A percentile compares a stretch with the other conserved stretches of the same genome.
Evolutionary conservation across 2,888 invertebrate species (phyloP).

Genomic region (Lasioglossum marginatum): DNA sequence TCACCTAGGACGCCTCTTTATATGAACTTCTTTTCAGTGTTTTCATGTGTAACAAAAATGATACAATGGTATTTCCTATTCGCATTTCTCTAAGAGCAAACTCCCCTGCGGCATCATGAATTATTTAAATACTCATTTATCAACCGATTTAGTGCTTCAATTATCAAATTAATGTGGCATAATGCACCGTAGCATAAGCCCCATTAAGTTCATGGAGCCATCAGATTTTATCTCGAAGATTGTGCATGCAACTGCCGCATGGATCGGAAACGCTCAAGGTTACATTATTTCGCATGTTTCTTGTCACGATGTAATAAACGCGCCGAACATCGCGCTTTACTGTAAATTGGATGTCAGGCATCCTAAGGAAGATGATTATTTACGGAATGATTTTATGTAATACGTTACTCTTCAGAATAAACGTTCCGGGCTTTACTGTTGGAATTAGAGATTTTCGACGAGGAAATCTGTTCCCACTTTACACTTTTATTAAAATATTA

Average conservation of each 20-base stretch:
- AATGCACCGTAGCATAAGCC: neutral
- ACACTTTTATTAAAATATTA: neutral
- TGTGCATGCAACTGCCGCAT: constrained; percentile 13
- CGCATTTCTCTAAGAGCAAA: too few species aligned
- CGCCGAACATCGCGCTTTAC: constrained; percentile 21
- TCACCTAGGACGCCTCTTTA: too few species aligned
- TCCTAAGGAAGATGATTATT: neutral
- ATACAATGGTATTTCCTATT: too few species aligned
- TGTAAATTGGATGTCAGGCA: constrained; percentile 34
- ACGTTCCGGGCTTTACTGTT: too few species aligned
- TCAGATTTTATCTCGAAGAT: constrained; percentile 41
- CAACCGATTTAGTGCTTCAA: too few species aligned
- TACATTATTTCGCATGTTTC: constrained; percentile 40
- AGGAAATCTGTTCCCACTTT: neutral
- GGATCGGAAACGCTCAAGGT: constrained; percentile 43
- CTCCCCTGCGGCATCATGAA: too few species aligned
- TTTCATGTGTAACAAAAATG: too few species aligned
- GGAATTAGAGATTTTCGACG: neutral
- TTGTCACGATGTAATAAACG: constrained; percentile 24
- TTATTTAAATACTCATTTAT: neutral
- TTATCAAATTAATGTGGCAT: neutral
- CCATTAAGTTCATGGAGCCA: neutral
- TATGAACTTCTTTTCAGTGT: too few species aligned
- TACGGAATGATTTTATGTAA: neutral
- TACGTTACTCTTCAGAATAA: neutral